phyloP scores from a whole-genome alignment of 2,113 vertebrate genomes.

The Vanacampus margaritifer region DNA sequence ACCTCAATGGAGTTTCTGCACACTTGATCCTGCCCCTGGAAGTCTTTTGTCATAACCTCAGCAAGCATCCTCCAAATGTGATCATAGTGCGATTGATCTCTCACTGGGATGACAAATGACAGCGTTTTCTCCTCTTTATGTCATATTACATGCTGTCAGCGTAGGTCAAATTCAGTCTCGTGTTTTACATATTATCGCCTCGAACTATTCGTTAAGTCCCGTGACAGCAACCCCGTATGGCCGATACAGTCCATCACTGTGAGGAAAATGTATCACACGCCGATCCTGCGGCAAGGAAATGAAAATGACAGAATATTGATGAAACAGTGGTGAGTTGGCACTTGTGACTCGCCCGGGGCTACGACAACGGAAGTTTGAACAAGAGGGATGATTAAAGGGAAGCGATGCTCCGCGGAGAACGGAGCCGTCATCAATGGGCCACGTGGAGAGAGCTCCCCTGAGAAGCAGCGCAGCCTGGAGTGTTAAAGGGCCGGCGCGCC shows the following conservation, averaged over 20 bases:
- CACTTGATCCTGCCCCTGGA: not conserved
- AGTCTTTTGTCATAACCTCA: not conserved
- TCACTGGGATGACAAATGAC: slow-evolving; percentile 5
- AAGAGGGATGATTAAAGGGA: slow-evolving; percentile 71
- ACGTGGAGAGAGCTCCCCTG: slow-evolving; percentile 48
- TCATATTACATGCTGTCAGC: slow-evolving; percentile 25
- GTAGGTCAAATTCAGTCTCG: slow-evolving; percentile 24
- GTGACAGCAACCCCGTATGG: slow-evolving; percentile 11
- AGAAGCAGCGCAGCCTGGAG: slow-evolving; percentile 42
- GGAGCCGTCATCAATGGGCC: slow-evolving; percentile 60
- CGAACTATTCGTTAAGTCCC: slow-evolving; percentile 47
- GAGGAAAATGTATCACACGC: slow-evolving; percentile 8
- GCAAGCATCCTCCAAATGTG: not conserved
- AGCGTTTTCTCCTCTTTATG: slow-evolving; percentile 18
- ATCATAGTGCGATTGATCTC: not conserved
- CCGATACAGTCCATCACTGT: not conserved
- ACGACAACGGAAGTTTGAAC: slow-evolving; percentile 59
- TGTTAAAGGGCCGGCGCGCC: slow-evolving; percentile 62
- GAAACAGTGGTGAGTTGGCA: slow-evolving; percentile 58
- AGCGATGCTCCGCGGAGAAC: slow-evolving; percentile 59
- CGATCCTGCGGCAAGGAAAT: slow-evolving; percentile 33
- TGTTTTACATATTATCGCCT: slow-evolving; percentile 45
- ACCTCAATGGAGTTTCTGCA: not conserved
- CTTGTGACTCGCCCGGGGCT: slow-evolving; percentile 55
- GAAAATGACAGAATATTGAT: slow-evolving; percentile 68